Percentiles rank a stretch among this genome's conserved stretches.
These are phyloP conservation scores for Drosophila gunungcola DNA, from an alignment of 1,140 invertebrate species.

Conservation along the genomic window DNA sequence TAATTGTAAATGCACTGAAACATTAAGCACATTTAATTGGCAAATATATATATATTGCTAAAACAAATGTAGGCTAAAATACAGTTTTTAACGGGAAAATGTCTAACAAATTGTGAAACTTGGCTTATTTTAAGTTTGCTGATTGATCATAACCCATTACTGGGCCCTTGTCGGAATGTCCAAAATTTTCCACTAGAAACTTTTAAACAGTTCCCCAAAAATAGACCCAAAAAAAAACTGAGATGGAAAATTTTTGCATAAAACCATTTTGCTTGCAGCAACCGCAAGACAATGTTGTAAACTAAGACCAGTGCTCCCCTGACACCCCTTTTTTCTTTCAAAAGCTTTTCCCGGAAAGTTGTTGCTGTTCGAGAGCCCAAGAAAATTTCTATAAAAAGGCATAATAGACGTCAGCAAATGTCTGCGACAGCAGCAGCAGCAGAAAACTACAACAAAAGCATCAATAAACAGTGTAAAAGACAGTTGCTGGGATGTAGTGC, in stretches of 20 bases:
- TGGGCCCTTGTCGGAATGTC: constrained; percentile 3
- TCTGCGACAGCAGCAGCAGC: constrained; percentile 61
- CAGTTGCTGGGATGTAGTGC: constrained; percentile 47
- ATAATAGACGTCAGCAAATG: constrained; percentile 79
- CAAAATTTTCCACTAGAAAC: constrained; percentile 28
- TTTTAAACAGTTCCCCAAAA: constrained; percentile 46
- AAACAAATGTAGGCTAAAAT: neutral
- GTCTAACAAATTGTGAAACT: neutral
- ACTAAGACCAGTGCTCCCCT: constrained; percentile 49
- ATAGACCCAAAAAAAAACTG: constrained; percentile 23
- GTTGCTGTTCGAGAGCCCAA: constrained; percentile 56
- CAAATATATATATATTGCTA: too few species aligned
- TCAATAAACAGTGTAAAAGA: constrained; percentile 80
- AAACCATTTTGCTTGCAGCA: constrained; percentile 79
- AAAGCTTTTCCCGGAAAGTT: constrained; percentile 20
- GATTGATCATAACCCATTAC: constrained; percentile 19
- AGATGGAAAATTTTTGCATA: constrained; percentile 61
- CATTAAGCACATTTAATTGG: too few species aligned
- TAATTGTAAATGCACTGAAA: too few species aligned
- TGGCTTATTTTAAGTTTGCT: constrained; percentile 3
- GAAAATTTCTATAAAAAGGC: constrained; percentile 78
- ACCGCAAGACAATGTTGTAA: constrained; percentile 74
- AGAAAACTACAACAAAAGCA: constrained; percentile 65
- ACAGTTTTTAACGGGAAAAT: too few species aligned
- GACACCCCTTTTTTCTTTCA: neutral